phyloP scores from a whole-genome alignment of 2,113 vertebrate genomes.

The Cynopterus brachyotis region DNA sequence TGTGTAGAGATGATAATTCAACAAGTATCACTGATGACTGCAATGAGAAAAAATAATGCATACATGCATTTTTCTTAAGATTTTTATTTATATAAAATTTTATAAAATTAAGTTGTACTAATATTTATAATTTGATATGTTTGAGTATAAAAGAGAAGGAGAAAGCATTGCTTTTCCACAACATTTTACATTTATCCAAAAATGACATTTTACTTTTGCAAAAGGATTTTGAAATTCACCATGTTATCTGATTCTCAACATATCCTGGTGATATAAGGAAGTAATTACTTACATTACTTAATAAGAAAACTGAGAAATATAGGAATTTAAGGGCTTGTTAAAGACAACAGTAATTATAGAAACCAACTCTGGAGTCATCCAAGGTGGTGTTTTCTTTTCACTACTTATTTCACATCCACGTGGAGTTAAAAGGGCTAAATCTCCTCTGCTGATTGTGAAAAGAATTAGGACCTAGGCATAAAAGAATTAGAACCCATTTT shows the following conservation, averaged over 20 bases:
- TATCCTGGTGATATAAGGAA: constrained; percentile 7
- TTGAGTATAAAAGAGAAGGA: background rate
- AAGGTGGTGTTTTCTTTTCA: background rate
- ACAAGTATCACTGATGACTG: constrained; percentile 16
- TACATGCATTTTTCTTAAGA: background rate
- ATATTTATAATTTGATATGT: constrained; percentile 19
- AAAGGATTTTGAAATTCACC: constrained; percentile 34
- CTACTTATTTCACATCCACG: background rate
- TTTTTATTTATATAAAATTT: constrained; percentile 48
- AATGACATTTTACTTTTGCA: background rate
- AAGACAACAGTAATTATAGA: background rate
- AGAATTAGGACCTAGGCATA: background rate
- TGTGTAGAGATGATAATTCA: constrained; percentile 21
- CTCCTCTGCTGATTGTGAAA: background rate
- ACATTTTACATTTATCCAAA: constrained; percentile 13
- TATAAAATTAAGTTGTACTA: constrained; percentile 48
- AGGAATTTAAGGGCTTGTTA: background rate
- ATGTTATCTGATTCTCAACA: constrained; percentile 45
- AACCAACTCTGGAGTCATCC: background rate
- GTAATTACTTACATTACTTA: background rate
- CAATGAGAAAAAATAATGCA: constrained; percentile 25
- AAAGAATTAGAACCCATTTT: background rate
- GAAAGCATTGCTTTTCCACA: background rate
- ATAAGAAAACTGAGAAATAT: background rate
- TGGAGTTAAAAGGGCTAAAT: background rate